These are phyloP conservation scores for Peucedramus taeniatus DNA, from an alignment of 2,113 vertebrate genomes.

Conservation along the genomic window DNA sequence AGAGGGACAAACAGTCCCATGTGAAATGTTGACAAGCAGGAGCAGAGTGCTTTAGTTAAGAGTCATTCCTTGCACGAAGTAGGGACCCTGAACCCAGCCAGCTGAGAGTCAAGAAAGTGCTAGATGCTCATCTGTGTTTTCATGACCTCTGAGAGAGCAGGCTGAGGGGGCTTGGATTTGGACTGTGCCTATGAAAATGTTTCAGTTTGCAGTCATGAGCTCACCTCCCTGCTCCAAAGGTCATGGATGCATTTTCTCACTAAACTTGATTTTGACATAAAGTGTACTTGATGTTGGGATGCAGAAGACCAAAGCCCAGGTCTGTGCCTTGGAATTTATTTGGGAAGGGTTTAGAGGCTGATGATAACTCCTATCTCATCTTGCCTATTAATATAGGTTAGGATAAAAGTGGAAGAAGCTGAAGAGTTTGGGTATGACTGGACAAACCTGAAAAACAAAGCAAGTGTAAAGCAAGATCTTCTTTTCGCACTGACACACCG, in stretches of 20 bases:
- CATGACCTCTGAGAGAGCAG: neutral
- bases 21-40: neutral
- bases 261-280: neutral
- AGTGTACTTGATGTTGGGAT: neutral
- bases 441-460: neutral
- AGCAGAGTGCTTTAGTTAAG: neutral
- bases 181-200: neutral
- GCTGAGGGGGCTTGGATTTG: neutral
- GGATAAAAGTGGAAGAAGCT: neutral
- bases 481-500: neutral
- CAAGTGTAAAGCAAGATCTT: neutral
- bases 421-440: neutral
- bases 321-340: neutral
- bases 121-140: neutral
- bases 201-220: neutral
- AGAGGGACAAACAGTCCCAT: neutral
- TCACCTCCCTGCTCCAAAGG: neutral
- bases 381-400: neutral
- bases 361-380: neutral
- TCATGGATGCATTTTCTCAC: neutral
- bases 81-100: neutral
- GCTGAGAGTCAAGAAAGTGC: neutral
- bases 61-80: neutral
- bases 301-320: neutral
- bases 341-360: neutral